Evolutionary conservation across 2,888 invertebrate genomes (phyloP).

Genomic region (Didymodactylos carnosus): DNA sequence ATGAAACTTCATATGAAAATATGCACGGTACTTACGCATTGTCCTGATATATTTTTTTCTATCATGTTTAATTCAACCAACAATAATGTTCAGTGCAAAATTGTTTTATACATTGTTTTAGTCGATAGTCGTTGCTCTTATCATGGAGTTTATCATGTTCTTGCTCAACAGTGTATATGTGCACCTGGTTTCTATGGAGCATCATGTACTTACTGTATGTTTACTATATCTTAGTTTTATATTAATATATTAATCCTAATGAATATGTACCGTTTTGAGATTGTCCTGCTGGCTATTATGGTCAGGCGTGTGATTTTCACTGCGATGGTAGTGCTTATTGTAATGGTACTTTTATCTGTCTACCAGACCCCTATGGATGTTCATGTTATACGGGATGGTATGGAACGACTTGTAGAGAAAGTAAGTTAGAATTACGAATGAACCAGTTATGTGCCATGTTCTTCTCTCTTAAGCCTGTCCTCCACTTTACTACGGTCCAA

Average conservation of each 20-base stretch:
- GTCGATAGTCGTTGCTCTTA: conserved; percentile 15
- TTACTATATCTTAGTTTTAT: not conserved
- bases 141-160: conserved; percentile 18
- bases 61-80: too few relatives aligned
- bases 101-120: too few relatives aligned
- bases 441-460: too few relatives aligned
- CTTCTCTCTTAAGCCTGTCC: too few relatives aligned
- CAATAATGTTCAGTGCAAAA: too few relatives aligned
- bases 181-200: conserved; percentile 17
- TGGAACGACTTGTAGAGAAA: conserved; percentile 5
- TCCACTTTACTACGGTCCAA: not conserved
- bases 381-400: conserved; percentile 12
- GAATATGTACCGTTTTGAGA: conserved; percentile 6
- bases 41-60: too few relatives aligned
- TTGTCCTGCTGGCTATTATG: conserved; percentile 4
- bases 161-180: conserved; percentile 16
- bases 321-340: not conserved
- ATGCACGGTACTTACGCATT: too few relatives aligned
- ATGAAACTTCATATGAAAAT: too few relatives aligned
- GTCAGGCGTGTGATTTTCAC: conserved; percentile 1
- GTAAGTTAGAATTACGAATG: too few relatives aligned
- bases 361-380: conserved; percentile 15
- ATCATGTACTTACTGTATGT: conserved; percentile 16
- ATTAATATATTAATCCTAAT: not conserved
- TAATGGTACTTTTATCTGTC: conserved; percentile 5